phyloP scores from a whole-genome alignment of 2,797 vertebrate genomes.

The Pyrrhura leucotis region DNA sequence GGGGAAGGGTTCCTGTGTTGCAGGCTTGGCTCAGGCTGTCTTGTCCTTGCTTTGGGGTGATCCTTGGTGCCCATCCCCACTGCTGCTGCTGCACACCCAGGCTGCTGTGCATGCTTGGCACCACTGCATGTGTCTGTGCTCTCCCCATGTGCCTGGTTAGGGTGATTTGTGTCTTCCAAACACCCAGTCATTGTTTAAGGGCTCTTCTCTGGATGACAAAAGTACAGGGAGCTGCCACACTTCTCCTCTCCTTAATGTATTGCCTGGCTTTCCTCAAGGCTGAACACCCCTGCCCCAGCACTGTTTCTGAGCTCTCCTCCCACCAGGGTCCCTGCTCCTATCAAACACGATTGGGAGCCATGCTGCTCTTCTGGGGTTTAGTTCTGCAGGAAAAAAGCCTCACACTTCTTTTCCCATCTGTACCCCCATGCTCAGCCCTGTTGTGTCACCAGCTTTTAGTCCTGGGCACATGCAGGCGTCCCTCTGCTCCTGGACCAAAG shows the following conservation, averaged over 20 bases:
- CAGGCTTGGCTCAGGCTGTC: not conserved
- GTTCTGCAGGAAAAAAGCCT: not conserved
- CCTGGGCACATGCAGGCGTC: not conserved
- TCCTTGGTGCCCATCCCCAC: not conserved
- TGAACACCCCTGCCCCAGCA: not conserved
- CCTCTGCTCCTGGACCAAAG: fast-evolving
- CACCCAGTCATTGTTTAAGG: not conserved
- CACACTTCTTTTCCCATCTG: fast-evolving
- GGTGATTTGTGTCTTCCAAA: not conserved
- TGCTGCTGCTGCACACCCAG: not conserved
- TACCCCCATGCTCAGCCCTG: fast-evolving
- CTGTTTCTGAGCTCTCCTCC: not conserved
- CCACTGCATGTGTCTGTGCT: fast-evolving
- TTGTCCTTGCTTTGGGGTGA: fast-evolving
- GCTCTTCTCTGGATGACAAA: not conserved
- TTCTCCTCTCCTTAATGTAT: not conserved
- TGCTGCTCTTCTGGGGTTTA: fast-evolving
- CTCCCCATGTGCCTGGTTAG: fast-evolving
- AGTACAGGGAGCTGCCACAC: not conserved
- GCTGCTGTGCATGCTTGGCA: not conserved
- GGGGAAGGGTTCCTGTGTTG: fast-evolving
- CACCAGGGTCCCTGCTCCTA: not conserved
- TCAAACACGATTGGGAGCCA: fast-evolving
- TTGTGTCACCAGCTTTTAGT: not conserved
- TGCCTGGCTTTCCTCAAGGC: not conserved